Conservation (phyloP, 1,140 invertebrate species). For the Theocolax elegans region DNA sequence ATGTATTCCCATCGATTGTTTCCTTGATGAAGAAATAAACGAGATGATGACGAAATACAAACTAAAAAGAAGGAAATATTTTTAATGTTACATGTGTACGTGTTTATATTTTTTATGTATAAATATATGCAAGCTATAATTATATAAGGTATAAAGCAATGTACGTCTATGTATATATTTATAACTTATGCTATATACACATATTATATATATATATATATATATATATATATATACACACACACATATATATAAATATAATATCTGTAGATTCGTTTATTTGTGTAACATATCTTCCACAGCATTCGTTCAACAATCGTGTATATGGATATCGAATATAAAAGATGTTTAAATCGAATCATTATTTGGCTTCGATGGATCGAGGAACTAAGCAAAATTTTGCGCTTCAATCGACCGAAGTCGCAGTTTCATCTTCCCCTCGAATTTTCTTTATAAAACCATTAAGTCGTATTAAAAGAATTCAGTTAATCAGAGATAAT, state of each 20-base stretch:
- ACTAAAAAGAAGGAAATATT: constrained; percentile 22
- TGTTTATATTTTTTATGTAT: constrained; percentile 51
- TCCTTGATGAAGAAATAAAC: constrained; percentile 10
- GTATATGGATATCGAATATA: too few species aligned
- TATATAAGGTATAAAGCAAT: constrained; percentile 31
- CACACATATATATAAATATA: constrained; percentile 43
- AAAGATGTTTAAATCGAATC: too few species aligned
- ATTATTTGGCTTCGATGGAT: too few species aligned
- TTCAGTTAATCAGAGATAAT: too few species aligned
- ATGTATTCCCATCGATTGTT: too few species aligned
- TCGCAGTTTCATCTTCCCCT: too few species aligned
- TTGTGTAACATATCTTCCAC: constrained; percentile 30
- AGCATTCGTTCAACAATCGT: constrained; percentile 35
- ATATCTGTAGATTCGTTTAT: constrained; percentile 40
- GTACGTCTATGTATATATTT: constrained; percentile 42
- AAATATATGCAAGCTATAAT: constrained; percentile 52
- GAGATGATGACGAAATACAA: too few species aligned
- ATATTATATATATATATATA: constrained; percentile 35
- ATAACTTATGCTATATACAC: constrained; percentile 47
- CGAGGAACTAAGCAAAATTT: too few species aligned
- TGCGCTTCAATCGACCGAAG: too few species aligned
- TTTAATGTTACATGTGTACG: constrained; percentile 41
- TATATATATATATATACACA: constrained; percentile 43
- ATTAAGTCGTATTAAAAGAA: too few species aligned
- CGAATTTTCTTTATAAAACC: too few species aligned